Percentiles rank a stretch among this genome's conserved stretches.
These are phyloP conservation scores for Papilio machaon DNA, from an alignment of 1,140 invertebrate species.

Conservation along the genomic window DNA sequence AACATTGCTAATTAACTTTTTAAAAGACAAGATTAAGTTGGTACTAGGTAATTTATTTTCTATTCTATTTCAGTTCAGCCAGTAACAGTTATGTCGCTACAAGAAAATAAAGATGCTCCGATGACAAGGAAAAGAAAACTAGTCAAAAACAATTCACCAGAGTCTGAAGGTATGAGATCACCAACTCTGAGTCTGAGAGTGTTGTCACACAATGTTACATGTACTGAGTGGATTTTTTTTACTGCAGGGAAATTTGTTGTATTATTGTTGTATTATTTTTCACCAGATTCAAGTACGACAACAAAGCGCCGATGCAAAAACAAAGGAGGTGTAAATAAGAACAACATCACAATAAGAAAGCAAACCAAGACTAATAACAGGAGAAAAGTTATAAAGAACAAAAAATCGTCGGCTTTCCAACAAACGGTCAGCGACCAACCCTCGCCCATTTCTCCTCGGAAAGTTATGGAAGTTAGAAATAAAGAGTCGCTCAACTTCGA, in stretches of 20 bases:
- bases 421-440: background rate
- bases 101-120: background rate
- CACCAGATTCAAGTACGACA: background rate
- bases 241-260: no score
- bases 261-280: background rate
- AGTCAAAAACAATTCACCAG: background rate
- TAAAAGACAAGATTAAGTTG: no score
- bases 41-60: background rate
- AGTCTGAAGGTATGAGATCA: background rate
- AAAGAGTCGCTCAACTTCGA: background rate
- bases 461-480: background rate
- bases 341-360: background rate
- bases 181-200: background rate
- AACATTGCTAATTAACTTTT: background rate
- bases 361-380: background rate
- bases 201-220: background rate
- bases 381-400: background rate
- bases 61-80: background rate
- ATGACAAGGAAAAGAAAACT: background rate
- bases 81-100: background rate
- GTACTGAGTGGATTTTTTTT: no score
- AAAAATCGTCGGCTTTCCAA: background rate
- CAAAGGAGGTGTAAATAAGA: background rate
- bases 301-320: background rate
- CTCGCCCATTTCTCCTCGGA: background rate